A percentile compares a stretch with the other conserved stretches of the same genome.
Evolutionary conservation across 2,888 invertebrate genomes (phyloP).

Genomic region (Lysandra bellargus): DNA sequence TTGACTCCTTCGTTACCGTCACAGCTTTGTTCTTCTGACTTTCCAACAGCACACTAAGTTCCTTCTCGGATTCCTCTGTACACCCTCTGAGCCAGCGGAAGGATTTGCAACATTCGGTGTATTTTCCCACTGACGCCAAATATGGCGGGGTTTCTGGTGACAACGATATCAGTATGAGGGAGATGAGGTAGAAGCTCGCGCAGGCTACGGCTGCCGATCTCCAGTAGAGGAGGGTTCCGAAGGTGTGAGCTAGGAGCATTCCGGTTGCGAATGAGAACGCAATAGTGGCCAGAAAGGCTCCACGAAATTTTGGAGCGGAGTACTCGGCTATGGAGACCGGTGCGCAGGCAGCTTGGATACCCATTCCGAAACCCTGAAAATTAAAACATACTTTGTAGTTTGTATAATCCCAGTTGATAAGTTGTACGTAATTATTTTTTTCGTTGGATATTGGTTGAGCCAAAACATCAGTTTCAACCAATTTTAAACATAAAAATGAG

Average conservation of each 20-base stretch:
- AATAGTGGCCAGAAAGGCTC: slow-evolving; percentile 82
- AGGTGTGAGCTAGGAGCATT: slow-evolving; percentile 82
- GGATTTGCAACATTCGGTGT: slow-evolving; percentile 77
- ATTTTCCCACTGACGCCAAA: slow-evolving; percentile 78
- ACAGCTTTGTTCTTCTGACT: slow-evolving; percentile 61
- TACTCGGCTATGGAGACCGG: slow-evolving; percentile 74
- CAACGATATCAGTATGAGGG: slow-evolving; percentile 74
- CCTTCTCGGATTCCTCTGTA: slow-evolving; percentile 65
- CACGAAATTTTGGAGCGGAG: slow-evolving; percentile 81
- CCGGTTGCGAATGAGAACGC: slow-evolving; percentile 83
- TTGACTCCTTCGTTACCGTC: slow-evolving; percentile 56
- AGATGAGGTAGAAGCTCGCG: slow-evolving; percentile 70
- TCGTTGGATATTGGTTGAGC: no score
- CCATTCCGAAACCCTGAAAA: slow-evolving; percentile 77
- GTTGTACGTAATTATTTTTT: no score
- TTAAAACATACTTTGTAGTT: slow-evolving; percentile 16
- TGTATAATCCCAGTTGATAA: neutral
- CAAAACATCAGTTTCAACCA: no score
- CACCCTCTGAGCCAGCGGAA: slow-evolving; percentile 81
- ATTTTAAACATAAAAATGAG: no score
- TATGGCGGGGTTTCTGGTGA: slow-evolving; percentile 85
- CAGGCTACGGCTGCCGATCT: slow-evolving; percentile 78
- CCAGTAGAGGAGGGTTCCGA: slow-evolving; percentile 83
- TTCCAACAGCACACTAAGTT: slow-evolving; percentile 69
- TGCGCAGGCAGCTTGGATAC: slow-evolving; percentile 73